A percentile compares a stretch with the other conserved stretches of the same genome.
phyloP scores from a whole-genome alignment of 1,140 invertebrate species.

The Neoseiulus cucumeris region DNA sequence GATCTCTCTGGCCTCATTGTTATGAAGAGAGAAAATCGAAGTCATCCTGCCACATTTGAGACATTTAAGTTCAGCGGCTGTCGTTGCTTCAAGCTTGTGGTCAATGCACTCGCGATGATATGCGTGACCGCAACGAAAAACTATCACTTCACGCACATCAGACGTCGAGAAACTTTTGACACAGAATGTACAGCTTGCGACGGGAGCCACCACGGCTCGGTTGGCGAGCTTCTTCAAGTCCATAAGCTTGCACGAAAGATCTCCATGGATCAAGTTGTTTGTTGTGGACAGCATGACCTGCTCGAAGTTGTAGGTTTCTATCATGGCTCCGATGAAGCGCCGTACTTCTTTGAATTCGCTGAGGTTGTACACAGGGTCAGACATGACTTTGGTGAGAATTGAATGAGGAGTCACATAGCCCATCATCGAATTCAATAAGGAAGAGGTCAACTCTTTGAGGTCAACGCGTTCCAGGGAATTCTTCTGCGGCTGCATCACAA shows the following conservation, averaged over 20 bases:
- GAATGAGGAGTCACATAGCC: slow-evolving; percentile 36
- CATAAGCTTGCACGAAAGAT: background rate
- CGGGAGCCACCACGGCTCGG: background rate
- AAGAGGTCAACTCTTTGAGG: slow-evolving; percentile 32
- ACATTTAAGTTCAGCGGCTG: background rate
- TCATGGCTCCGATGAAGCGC: slow-evolving; percentile 34
- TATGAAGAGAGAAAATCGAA: background rate
- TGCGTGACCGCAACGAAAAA: slow-evolving; percentile 3
- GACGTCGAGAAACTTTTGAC: background rate
- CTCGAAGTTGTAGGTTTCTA: slow-evolving; percentile 38
- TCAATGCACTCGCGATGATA: background rate
- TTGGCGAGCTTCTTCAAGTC: background rate
- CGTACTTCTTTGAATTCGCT: slow-evolving; percentile 36
- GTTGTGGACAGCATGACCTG: slow-evolving; percentile 17
- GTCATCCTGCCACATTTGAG: background rate
- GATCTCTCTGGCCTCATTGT: too few relatives aligned
- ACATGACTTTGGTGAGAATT: slow-evolving; percentile 16
- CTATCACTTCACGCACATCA: background rate
- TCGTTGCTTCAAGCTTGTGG: background rate
- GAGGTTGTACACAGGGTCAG: slow-evolving; percentile 33
- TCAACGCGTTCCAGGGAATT: slow-evolving; percentile 23
- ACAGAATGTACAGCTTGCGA: background rate
- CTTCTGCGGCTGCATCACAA: slow-evolving; percentile 31
- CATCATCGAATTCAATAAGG: slow-evolving; percentile 38
- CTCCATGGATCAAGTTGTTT: background rate